Evolutionary conservation across 2,888 invertebrate genomes (phyloP), one percentile per base, ranked within the genome.

Genomic region (Tenthredo notha): DNA sequence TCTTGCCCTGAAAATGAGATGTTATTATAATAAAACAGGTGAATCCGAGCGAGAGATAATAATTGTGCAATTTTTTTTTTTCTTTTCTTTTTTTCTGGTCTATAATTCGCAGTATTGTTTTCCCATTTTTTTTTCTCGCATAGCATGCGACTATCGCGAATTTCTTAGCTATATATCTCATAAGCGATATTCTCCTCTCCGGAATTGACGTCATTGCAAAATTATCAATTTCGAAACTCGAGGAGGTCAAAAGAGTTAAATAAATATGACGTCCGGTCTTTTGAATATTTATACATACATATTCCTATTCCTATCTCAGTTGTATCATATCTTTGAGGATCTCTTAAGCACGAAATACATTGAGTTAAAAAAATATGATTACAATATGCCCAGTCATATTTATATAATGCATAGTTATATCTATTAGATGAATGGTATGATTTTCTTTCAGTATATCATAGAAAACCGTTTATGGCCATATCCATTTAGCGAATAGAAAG

Each of bases 201-300:
- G 47, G 6, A 21, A 80, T 61, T 80, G 80, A 80, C 80, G 80
- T 80, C 80, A 80, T 21, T 21, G 80, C 0, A 47, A 12, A 25
- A 80, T 80, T 21, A 37, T 7, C 37, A 61, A 80, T 80, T 80
- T 9, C 18, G 21, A 58, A 18, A 61, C 37, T 12, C n/a, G 37
- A 74, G 21, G 37, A 80, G 58, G 47, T 21, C 61, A n/a, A 25
- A 80, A 61, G 58, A 21, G 58, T 58, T 58, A 61, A 37, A 61
- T 61, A 80, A 78, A 50, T 77, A 54, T 33, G 77, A 50, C 21
- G 25, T 67, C 33, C 67, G 25, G 33, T 67, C 29, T 67, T 15
- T 5, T 67, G 72, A 74, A 43, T 43, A 21, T 43, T 40, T 43
- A 25, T 74, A 18, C 29, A 74, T 25, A 74, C 4, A 4, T 15